These are phyloP conservation scores for Latrodectus elegans DNA, from an alignment of 2,888 invertebrate genomes.

Conservation along the genomic window DNA sequence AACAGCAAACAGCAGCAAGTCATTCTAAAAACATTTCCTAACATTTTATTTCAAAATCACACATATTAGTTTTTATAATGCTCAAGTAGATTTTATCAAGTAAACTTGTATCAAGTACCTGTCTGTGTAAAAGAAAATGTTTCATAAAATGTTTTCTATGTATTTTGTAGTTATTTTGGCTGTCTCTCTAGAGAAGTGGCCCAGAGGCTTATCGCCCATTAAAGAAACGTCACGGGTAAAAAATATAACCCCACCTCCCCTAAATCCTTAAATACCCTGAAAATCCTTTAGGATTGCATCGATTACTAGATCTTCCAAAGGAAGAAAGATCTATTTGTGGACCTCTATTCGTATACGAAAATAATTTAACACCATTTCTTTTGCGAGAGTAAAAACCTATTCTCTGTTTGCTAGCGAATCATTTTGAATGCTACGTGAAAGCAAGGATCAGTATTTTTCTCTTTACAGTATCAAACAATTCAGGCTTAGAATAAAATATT, in stretches of 20 bases:
- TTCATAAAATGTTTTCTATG: not conserved
- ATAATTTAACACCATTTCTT: slow-evolving; percentile 26
- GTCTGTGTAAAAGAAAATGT: not conserved
- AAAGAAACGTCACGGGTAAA: slow-evolving; percentile 16
- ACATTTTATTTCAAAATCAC: no score
- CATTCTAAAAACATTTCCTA: no score
- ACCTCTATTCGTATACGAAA: slow-evolving; percentile 23
- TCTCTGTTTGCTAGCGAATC: no score
- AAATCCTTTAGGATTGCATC: slow-evolving; percentile 35
- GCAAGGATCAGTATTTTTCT: no score
- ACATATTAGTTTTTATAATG: no score
- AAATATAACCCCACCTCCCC: slow-evolving; percentile 4
- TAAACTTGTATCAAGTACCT: no score
- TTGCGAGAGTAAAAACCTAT: not conserved
- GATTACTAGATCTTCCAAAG: slow-evolving; percentile 21
- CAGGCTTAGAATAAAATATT: no score
- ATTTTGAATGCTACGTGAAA: no score
- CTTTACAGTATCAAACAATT: no score
- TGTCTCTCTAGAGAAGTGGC: slow-evolving; percentile 8
- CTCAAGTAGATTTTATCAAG: no score
- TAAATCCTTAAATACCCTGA: slow-evolving; percentile 45
- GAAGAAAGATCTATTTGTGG: slow-evolving; percentile 24
- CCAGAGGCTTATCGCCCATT: slow-evolving; percentile 34
- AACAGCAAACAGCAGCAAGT: no score
- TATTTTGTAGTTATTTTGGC: not conserved